Base-by-base conservation (phyloP, 2,888 invertebrate species). In the Stenodema calcarata region DNA sequence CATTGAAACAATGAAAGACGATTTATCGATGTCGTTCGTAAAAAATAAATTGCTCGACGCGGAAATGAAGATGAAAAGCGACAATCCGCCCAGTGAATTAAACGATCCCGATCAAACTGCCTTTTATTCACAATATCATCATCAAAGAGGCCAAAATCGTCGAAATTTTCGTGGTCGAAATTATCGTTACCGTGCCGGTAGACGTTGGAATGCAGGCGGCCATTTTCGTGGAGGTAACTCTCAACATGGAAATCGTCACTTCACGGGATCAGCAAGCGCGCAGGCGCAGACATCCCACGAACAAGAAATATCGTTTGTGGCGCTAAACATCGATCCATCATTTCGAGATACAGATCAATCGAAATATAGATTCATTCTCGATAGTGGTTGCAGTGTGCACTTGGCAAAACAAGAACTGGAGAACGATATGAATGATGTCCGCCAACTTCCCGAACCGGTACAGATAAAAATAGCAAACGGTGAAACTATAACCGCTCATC, bases 401-500 rank as follows among this genome's bases (percentile, higher is more conserved):
- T 47, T 47, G 47, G 12, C 6, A 2, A 47, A 47, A 47, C 14
- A 47, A 47, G 47, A 47, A 16, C 47, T 47, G 1, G 6, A 2
- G 3, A 4, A 16, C 3, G 47, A 47, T 16, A 47, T 47, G 47
- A 12, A 47, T 1, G 3, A 12, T 47, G 47, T 12, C 47, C 47
- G 47, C 6, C n/a, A 75, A 35, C 30, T 75, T 1, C 18, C 75
- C 35, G 18, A 75, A 9, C 75, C 75, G 12, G 41, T 75, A 75
- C 14, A 75, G 1, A 75, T 75, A 75, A n/a, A n/a, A n/a, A 75
- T 75, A n/a, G 75, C 75, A 75, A 75, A 75, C 41, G 75, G 75
- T 6, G 35, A 75, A 75, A 35, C 41, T 1, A 35, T 75, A 35
- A 35, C 16, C 7, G 11, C 75, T 2, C 30, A 75, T 3, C 30